Evolutionary conservation across 2,888 invertebrate genomes (phyloP).

Genomic region (Cheilosia grossa): DNA sequence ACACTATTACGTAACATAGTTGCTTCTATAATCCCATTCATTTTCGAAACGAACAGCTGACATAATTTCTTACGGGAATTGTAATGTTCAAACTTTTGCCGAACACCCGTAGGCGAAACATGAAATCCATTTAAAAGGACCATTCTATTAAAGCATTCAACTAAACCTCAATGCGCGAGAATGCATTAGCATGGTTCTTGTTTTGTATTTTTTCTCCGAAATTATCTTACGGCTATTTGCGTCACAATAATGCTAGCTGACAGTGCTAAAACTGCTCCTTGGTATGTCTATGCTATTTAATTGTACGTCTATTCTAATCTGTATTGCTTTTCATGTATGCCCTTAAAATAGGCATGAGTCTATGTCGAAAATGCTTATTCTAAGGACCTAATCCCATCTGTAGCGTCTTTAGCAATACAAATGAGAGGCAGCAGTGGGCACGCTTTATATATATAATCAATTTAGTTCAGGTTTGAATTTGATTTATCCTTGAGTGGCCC

Average conservation of each 20-base stretch:
- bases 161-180: slow-evolving; percentile 4
- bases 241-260: slow-evolving; percentile 53
- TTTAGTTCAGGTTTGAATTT: slow-evolving; percentile 64
- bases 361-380: slow-evolving; percentile 7
- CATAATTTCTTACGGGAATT: slow-evolving; percentile 45
- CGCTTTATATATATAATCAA: slow-evolving; percentile 48
- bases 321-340: slow-evolving; percentile 7
- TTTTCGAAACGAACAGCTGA: slow-evolving; percentile 28
- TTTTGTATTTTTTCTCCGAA: slow-evolving; percentile 22
- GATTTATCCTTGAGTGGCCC: slow-evolving; percentile 63
- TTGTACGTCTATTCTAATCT: slow-evolving; percentile 7
- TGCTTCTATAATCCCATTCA: slow-evolving; percentile 4
- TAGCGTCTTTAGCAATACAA: slow-evolving; percentile 15
- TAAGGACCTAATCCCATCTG: slow-evolving; percentile 26
- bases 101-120: slow-evolving; percentile 34
- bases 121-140: slow-evolving; percentile 46
- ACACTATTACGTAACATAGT: slow-evolving; percentile 16
- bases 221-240: slow-evolving; percentile 51
- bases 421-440: slow-evolving; percentile 11
- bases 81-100: slow-evolving; percentile 41
- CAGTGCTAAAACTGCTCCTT: slow-evolving; percentile 15
- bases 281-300: slow-evolving; percentile 23
- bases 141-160: background rate
- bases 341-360: slow-evolving; percentile 7
- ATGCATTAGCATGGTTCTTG: slow-evolving; percentile 50